phyloP scores from a whole-genome alignment of 1,140 invertebrate species.

The Lasaia peninsularis region DNA sequence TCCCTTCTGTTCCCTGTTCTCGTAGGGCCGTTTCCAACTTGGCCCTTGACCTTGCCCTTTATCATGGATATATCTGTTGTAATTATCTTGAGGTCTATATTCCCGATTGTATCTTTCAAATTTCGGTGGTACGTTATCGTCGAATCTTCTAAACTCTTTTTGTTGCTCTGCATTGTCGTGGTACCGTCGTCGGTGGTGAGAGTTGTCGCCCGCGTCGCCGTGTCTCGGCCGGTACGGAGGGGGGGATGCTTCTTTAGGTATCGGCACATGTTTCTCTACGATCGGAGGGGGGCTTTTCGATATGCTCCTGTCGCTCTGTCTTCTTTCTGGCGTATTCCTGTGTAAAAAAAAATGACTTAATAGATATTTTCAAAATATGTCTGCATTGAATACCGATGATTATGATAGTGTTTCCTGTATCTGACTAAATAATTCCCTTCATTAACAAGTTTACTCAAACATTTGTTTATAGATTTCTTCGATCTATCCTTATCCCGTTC shows the following conservation, averaged over 20 bases:
- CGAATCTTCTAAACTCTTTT: conserved; percentile 33
- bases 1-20: conserved; percentile 24
- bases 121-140: conserved; percentile 36
- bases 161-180: conserved; percentile 22
- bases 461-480: too few relatives aligned
- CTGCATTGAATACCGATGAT: too few relatives aligned
- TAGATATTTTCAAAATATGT: too few relatives aligned
- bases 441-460: too few relatives aligned
- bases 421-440: too few relatives aligned
- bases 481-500: too few relatives aligned
- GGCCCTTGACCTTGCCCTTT: conserved; percentile 33
- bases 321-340: conserved; percentile 48
- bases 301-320: conserved; percentile 35
- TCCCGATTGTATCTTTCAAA: conserved; percentile 36
- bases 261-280: conserved; percentile 38
- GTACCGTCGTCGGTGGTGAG: conserved; percentile 26
- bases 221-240: conserved; percentile 28
- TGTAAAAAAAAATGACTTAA: too few relatives aligned
- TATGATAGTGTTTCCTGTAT: too few relatives aligned
- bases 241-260: conserved; percentile 29
- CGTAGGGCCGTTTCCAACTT: conserved; percentile 32
- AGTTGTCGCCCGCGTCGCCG: conserved; percentile 28
- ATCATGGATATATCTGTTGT: conserved; percentile 30
- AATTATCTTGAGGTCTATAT: conserved; percentile 28
- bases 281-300: conserved; percentile 42